These are phyloP conservation scores for Chlorospingus semifuscus DNA, from an alignment of 2,797 vertebrate genomes.

Conservation along the genomic window DNA sequence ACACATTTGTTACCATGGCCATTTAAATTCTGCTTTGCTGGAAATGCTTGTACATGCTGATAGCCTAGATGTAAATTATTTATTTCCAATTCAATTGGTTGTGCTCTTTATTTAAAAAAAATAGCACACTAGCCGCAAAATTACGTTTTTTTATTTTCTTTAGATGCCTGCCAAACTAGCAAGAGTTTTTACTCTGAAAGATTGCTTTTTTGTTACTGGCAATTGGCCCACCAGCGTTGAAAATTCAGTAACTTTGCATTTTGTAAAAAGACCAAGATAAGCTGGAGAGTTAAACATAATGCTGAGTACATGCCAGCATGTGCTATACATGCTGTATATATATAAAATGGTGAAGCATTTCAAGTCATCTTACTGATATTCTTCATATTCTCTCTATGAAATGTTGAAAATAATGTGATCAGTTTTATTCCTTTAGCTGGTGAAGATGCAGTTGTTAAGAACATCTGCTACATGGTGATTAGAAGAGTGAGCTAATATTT, in stretches of 20 bases:
- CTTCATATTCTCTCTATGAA: neutral
- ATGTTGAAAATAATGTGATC: neutral
- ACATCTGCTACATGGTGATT: neutral
- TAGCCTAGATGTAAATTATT: conserved; percentile 20
- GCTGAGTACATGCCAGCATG: accelerated
- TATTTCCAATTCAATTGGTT: neutral
- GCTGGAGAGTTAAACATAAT: neutral
- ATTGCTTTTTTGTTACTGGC: neutral
- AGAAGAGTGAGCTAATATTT: neutral
- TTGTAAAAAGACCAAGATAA: neutral
- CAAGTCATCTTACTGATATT: neutral
- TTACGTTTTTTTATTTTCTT: neutral
- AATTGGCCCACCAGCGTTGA: accelerated
- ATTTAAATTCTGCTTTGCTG: conserved; percentile 8
- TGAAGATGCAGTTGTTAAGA: neutral
- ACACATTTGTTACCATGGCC: neutral
- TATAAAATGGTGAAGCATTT: neutral
- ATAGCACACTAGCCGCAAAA: neutral
- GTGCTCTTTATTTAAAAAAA: neutral
- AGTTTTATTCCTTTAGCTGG: neutral
- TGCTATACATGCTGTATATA: neutral
- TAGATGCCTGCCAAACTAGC: neutral
- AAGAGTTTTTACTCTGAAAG: neutral
- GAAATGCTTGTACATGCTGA: neutral
- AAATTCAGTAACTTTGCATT: neutral